These are phyloP conservation scores for Leptodirus hochenwartii DNA, from an alignment of 2,888 invertebrate genomes.

Conservation along the genomic window DNA sequence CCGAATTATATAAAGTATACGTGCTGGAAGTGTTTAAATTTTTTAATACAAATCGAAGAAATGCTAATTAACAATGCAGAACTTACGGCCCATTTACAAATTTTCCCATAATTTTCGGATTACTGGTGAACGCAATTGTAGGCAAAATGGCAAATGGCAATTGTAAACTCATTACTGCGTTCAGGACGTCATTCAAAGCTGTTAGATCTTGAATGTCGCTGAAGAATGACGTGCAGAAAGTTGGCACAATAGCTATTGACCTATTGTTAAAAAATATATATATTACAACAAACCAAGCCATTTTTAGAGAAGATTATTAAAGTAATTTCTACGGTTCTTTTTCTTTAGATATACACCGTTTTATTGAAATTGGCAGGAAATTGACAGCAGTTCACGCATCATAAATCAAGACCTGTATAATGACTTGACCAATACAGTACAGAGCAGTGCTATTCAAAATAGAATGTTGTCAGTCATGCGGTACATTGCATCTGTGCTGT, in stretches of 20 bases:
- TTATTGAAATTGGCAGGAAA: too few species aligned
- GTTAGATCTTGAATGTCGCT: constrained; percentile 48
- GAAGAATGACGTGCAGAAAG: constrained; percentile 48
- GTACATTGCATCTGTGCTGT: too few species aligned
- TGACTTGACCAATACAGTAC: too few species aligned
- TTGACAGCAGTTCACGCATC: too few species aligned
- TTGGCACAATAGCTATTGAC: constrained; percentile 54
- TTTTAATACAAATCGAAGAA: not conserved
- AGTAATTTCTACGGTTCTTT: too few species aligned
- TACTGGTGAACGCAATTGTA: constrained; percentile 69
- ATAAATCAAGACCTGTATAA: too few species aligned
- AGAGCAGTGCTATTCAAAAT: too few species aligned
- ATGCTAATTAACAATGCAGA: constrained; percentile 3
- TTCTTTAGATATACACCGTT: too few species aligned
- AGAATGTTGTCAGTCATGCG: too few species aligned
- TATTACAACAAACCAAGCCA: too few species aligned
- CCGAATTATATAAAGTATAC: not conserved
- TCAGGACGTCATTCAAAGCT: constrained; percentile 65
- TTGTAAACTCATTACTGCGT: constrained; percentile 75
- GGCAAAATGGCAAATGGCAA: constrained; percentile 75
- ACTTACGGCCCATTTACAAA: constrained; percentile 62
- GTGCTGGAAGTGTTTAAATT: not conserved
- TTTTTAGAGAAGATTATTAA: too few species aligned
- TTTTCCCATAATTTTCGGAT: constrained; percentile 58
- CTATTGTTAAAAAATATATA: too few species aligned